phyloP scores from a whole-genome alignment of 1,140 invertebrate genomes.

The Neodiprion pinetum region DNA sequence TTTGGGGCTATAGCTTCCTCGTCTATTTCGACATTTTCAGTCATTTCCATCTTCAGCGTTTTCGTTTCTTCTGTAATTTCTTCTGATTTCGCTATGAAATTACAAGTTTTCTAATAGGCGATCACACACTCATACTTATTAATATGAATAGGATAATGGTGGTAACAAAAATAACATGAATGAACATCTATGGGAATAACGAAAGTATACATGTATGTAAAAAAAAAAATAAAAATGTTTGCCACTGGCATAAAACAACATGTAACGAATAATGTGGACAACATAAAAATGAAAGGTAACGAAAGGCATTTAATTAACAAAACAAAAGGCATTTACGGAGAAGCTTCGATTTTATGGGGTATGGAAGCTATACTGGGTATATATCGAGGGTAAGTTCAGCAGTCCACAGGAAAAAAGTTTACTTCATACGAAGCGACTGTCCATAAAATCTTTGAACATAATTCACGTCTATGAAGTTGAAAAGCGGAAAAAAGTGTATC shows the following conservation, averaged over 20 bases:
- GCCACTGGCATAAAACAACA: constrained; percentile 4
- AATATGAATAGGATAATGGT: neutral
- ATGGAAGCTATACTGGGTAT: constrained; percentile 8
- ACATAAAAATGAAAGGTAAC: constrained; percentile 3
- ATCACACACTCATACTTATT: neutral
- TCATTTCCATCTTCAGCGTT: constrained; percentile 32
- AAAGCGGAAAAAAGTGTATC: neutral
- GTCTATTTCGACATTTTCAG: constrained; percentile 28
- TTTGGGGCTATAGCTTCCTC: constrained; percentile 39
- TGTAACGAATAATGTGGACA: neutral
- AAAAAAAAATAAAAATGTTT: neutral
- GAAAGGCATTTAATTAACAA: neutral
- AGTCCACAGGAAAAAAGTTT: constrained; percentile 9
- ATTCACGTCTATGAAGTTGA: neutral
- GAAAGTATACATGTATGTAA: neutral
- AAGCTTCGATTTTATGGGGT: neutral
- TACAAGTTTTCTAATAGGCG: constrained; percentile 26
- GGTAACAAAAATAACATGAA: neutral
- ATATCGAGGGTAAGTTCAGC: neutral
- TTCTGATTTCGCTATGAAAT: constrained; percentile 59
- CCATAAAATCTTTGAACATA: constrained; percentile 13
- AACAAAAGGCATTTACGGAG: neutral
- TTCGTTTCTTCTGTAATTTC: constrained; percentile 52
- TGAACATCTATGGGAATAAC: neutral
- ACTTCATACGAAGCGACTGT: constrained; percentile 12